phyloP scores from a whole-genome alignment of 2,888 invertebrate species.

The Teleogryllus oceanicus region DNA sequence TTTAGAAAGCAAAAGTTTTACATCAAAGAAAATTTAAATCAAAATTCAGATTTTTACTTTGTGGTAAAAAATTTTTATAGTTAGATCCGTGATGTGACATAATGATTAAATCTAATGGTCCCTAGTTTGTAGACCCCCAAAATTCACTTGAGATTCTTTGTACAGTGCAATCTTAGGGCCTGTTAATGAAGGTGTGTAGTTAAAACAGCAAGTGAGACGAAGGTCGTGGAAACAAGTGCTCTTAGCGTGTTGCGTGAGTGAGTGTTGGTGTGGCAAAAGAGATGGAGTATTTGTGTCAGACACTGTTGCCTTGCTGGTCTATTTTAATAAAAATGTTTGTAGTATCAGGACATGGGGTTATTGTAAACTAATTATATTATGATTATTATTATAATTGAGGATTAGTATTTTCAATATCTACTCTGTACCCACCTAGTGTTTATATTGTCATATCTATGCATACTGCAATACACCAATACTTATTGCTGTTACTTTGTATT shows the following conservation, averaged over 20 bases:
- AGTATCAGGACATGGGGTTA: background rate
- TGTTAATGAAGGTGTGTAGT: no score
- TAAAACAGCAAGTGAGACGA: background rate
- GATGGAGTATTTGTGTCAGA: background rate
- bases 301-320: constrained; percentile 9
- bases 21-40: no score
- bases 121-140: no score
- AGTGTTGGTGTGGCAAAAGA: background rate
- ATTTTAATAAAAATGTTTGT: background rate
- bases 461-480: background rate
- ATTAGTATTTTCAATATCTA: background rate
- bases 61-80: no score
- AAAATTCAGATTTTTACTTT: no score
- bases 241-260: background rate
- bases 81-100: no score
- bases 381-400: background rate
- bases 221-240: background rate
- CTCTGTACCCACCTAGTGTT: constrained; percentile 3
- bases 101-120: no score
- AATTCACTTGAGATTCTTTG: no score
- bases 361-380: background rate
- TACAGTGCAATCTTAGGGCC: no score
- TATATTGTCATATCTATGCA: background rate
- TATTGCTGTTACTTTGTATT: background rate
- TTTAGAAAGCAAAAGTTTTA: no score